Base-by-base conservation (phyloP, 1,140 invertebrate genomes). In the Aporrectodea caliginosa region DNA sequence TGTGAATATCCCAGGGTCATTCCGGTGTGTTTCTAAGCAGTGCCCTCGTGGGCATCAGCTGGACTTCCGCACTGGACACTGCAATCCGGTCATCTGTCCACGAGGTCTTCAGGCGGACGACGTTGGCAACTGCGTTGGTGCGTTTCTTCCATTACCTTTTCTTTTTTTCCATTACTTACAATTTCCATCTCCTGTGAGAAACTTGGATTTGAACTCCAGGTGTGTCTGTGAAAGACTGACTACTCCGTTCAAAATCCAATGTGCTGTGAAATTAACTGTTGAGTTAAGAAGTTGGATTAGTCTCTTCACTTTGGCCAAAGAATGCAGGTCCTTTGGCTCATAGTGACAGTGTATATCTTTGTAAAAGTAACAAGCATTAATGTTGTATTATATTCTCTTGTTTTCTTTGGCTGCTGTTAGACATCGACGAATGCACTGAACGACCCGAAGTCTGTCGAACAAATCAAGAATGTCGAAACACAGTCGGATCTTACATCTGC, bases 1-100 rank as follows among this genome's bases (percentile, higher is more conserved):
- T 86, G 90, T 91, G 73, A 99, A 99, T 85, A 95, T 91, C 0
- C 85, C 91, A 31, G 94, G 94, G 0, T 94, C 93, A n/a, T 95
- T 93, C 84, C 88, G 93, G 35, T 95, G 94, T 86, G 91, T 92
- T 75, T 89, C 89, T 30, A 90, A 90, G 80, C 85, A 83, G 1
- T 92, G 92, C 86, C 88, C 88, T 0, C 77, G 81, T 2, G 88
- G 87, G 1, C 84, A 80, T 35, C 81, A 83, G n/a, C 86, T 86
- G 79, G 83, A 85, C 58, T 35, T 22, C 1, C 81, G 6, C 83
- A 85, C 85, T 85, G 83, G 83, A 68, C 69, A 75, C 58, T 88
- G 87, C 83, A 79, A 84, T 31, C 84, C 84, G 1, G 83, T 90
- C 27, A 78, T 84, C 12, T 92, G 91, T 85, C 84, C 84, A 1